Conservation (phyloP, 2,888 invertebrate species). For the Plebejus melissa region DNA sequence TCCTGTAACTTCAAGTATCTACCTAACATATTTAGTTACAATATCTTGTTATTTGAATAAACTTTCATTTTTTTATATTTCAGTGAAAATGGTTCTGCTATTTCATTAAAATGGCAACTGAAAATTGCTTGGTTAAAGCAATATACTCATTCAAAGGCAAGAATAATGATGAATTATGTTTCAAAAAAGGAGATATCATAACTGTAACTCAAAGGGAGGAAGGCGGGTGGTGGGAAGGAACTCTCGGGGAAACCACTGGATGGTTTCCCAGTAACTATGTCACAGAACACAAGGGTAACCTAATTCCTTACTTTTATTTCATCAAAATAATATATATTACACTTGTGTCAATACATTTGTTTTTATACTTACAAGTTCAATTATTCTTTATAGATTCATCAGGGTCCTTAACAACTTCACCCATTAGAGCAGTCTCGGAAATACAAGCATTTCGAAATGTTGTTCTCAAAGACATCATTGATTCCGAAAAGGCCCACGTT, state of each 20-base stretch:
- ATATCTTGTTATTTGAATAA: conserved; percentile 7
- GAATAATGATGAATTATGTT: conserved; percentile 98
- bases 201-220: conserved; percentile 97
- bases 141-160: conserved; percentile 96
- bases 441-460: conserved; percentile 89
- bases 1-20: neutral
- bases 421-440: conserved; percentile 83
- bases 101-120: conserved; percentile 73
- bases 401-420: conserved; percentile 80
- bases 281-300: conserved; percentile 87
- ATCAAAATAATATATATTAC: neutral
- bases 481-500: conserved; percentile 95
- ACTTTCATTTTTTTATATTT: conserved; percentile 32
- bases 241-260: conserved; percentile 95
- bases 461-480: conserved; percentile 93
- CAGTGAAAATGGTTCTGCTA: conserved; percentile 56
- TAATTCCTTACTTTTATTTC: neutral
- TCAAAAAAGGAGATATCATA: conserved; percentile 97
- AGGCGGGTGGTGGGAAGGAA: conserved; percentile 99
- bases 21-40: neutral
- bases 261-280: conserved; percentile 99
- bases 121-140: conserved; percentile 89
- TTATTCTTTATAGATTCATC: conserved; percentile 62
- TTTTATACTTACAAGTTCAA: neutral
- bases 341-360: neutral